These are phyloP conservation scores for Phodopus roborovskii DNA, from an alignment of 2,113 vertebrate species.

Conservation along the genomic window DNA sequence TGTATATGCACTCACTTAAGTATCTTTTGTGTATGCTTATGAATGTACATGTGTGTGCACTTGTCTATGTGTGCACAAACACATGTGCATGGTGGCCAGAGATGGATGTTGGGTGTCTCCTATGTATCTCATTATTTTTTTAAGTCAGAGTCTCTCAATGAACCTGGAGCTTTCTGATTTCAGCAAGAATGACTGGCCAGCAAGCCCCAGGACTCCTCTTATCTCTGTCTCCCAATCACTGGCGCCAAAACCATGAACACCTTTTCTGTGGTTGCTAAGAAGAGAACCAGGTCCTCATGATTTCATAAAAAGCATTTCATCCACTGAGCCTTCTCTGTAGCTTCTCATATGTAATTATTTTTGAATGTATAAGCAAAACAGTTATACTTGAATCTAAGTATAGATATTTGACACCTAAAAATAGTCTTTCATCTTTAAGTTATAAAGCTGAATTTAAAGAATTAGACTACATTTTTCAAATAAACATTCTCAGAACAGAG, in stretches of 20 bases:
- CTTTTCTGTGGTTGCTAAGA: background rate
- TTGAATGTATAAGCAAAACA: background rate
- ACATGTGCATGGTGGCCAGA: background rate
- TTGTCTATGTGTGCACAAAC: background rate
- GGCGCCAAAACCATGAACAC: background rate
- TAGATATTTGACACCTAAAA: background rate
- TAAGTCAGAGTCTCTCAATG: too few relatives aligned
- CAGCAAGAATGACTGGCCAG: background rate
- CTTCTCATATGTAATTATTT: background rate
- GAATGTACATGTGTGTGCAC: background rate
- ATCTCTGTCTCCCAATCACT: background rate
- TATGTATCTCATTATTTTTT: background rate
- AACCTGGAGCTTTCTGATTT: background rate
- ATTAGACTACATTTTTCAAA: background rate
- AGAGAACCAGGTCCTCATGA: background rate
- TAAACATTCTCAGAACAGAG: background rate
- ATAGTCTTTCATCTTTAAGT: conserved; percentile 28
- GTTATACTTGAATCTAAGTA: background rate
- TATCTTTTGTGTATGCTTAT: too few relatives aligned
- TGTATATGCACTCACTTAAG: background rate
- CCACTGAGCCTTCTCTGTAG: background rate
- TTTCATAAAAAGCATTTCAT: background rate
- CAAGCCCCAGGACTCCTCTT: background rate
- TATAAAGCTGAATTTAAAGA: background rate
- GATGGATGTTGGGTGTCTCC: background rate